A percentile compares a stretch with the other conserved stretches of the same genome.
Conservation (phyloP, 35 echinoderm and acorn worm genomes). For the Anneissia japonica region DNA sequence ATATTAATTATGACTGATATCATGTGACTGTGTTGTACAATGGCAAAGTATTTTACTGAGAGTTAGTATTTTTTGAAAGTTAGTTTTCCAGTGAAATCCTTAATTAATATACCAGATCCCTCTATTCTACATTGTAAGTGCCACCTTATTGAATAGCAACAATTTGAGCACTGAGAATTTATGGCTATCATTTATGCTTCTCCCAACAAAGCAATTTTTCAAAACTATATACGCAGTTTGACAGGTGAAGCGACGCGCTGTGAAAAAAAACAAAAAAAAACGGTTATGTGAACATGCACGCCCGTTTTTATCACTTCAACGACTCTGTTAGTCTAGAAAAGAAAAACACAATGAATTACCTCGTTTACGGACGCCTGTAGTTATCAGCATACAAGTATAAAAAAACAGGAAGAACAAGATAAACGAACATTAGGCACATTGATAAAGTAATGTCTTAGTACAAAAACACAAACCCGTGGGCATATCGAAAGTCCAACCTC, state of each 20-base stretch:
- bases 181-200: no score
- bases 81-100: no score
- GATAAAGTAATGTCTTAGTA: neutral
- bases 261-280: neutral
- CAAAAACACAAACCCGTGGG: neutral
- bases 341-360: neutral
- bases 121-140: no score
- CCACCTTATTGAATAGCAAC: no score
- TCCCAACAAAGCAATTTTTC: no score
- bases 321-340: neutral
- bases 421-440: neutral
- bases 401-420: neutral
- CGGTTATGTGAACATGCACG: neutral
- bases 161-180: no score
- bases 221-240: no score
- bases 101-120: no score
- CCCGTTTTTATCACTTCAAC: neutral
- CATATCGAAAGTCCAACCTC: neutral
- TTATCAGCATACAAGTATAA: neutral
- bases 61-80: no score
- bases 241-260: neutral
- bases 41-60: no score
- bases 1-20: no score
- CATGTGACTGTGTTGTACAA: no score
- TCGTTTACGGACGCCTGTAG: neutral